Conservation (phyloP, 2,113 vertebrate genomes). For the Sciurus niger region DNA sequence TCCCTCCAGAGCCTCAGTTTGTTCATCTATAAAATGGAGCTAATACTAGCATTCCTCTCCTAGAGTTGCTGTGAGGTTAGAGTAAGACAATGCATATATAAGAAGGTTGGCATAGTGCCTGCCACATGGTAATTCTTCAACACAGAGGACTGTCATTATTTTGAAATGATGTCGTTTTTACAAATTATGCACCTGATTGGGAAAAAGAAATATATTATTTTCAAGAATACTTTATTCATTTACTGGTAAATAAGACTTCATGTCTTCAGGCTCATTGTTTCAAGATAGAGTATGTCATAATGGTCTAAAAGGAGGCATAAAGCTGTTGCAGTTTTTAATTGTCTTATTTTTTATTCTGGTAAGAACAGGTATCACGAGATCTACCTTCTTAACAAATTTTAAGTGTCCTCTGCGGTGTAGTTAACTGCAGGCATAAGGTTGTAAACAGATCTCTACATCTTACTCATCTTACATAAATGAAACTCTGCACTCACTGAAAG, state of each 20-base stretch:
- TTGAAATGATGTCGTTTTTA: slow-evolving; percentile 41
- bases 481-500: neutral
- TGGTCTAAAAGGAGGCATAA: neutral
- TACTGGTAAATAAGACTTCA: neutral
- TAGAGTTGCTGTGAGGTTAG: neutral
- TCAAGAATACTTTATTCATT: neutral
- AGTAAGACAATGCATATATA: neutral
- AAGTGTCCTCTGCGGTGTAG: neutral
- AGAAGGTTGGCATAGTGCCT: neutral
- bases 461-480: neutral
- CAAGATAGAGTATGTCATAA: neutral
- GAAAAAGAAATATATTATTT: neutral
- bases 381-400: neutral
- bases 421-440: neutral
- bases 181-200: neutral
- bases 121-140: neutral
- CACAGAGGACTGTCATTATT: neutral
- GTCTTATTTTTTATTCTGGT: neutral
- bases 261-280: neutral
- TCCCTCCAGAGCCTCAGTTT: neutral
- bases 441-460: neutral
- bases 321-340: neutral
- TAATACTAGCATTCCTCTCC: neutral
- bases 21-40: neutral
- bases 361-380: slow-evolving; percentile 8